Evolutionary conservation across 2,113 vertebrate species (phyloP).

Genomic region (Haliaeetus leucogaster): DNA sequence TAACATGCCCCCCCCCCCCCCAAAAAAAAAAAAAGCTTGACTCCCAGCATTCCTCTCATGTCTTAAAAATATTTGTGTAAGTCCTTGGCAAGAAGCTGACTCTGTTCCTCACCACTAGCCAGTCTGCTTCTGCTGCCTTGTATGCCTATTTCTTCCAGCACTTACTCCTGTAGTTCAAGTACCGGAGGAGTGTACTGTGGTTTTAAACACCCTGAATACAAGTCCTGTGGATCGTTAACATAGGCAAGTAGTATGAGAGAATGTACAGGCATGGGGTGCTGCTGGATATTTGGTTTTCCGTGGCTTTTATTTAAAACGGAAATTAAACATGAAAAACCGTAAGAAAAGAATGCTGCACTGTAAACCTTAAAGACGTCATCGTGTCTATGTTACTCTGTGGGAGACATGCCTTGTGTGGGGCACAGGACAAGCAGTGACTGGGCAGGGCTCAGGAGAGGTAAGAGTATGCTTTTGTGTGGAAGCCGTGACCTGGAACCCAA

Average conservation of each 20-base stretch:
- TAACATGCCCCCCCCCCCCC: not conserved
- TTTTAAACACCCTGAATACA: not conserved
- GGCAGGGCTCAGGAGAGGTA: not conserved
- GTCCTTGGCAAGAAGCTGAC: not conserved
- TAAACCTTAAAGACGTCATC: not conserved
- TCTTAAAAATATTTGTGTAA: not conserved
- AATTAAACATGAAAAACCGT: not conserved
- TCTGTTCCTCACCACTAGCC: not conserved
- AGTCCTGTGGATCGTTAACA: not conserved
- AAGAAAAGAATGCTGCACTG: not conserved
- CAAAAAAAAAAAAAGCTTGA: not conserved
- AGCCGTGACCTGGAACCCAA: constrained; percentile 44
- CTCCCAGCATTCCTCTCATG: constrained; percentile 13
- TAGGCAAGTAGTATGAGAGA: not conserved
- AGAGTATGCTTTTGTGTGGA: constrained; percentile 38
- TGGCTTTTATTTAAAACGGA: not conserved
- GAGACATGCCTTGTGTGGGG: not conserved
- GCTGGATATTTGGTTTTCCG: not conserved
- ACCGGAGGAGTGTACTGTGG: not conserved
- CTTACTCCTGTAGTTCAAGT: not conserved
- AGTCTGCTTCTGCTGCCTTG: not conserved
- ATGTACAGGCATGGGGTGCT: not conserved
- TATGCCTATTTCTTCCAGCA: not conserved
- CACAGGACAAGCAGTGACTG: not conserved
- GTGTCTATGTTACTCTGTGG: not conserved